phyloP scores from a whole-genome alignment of 2,888 invertebrate species.

The Drosophila niveifrons region DNA sequence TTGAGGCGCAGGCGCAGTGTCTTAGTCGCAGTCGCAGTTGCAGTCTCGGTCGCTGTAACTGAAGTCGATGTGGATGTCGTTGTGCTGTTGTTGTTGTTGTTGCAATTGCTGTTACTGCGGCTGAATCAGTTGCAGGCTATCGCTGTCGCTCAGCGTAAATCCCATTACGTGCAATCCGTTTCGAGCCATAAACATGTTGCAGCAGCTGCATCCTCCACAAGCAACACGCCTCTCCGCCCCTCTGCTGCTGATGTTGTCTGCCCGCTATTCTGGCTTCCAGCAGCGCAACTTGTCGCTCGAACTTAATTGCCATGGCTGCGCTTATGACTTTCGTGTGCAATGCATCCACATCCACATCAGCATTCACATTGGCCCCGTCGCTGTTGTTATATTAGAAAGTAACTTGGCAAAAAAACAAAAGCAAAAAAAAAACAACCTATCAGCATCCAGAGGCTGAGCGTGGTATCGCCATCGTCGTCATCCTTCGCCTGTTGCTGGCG shows the following conservation, averaged over 20 bases:
- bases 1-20: slow-evolving; percentile 56
- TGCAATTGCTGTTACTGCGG: slow-evolving; percentile 5
- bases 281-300: slow-evolving; percentile 80
- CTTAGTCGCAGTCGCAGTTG: slow-evolving; percentile 24
- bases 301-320: slow-evolving; percentile 79
- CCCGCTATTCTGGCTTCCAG: slow-evolving; percentile 69
- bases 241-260: slow-evolving; percentile 7
- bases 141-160: slow-evolving; percentile 79
- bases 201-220: slow-evolving; percentile 63
- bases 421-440: slow-evolving; percentile 69
- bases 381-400: slow-evolving; percentile 75
- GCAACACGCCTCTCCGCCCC: slow-evolving; percentile 5
- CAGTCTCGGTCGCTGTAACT: slow-evolving; percentile 39
- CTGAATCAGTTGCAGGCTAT: slow-evolving; percentile 65
- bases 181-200: slow-evolving; percentile 80
- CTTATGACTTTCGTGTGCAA: slow-evolving; percentile 82
- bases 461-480: slow-evolving; percentile 63
- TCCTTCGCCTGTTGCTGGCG: slow-evolving; percentile 62
- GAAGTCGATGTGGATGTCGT: slow-evolving; percentile 28
- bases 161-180: slow-evolving; percentile 82
- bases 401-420: slow-evolving; percentile 59
- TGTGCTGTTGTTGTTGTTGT: slow-evolving; percentile 15
- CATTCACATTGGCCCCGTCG: slow-evolving; percentile 29
- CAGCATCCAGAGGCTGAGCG: slow-evolving; percentile 52
- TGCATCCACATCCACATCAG: slow-evolving; percentile 65